These are phyloP conservation scores for Teleogryllus occipitalis DNA, from an alignment of 1,140 invertebrate species.

Conservation along the genomic window DNA sequence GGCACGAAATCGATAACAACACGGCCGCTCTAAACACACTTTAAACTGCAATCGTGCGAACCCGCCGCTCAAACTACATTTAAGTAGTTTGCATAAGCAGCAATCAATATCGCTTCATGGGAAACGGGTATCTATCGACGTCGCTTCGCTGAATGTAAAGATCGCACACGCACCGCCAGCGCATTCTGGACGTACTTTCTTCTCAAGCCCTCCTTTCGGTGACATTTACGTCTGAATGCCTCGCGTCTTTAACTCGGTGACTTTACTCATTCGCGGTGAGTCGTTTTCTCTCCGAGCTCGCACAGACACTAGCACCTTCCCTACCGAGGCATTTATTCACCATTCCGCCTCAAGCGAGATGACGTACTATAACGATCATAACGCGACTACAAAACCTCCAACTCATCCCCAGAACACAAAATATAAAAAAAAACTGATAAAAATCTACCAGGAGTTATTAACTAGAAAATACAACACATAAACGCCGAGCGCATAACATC, in stretches of 20 bases:
- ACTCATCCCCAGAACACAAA: no score
- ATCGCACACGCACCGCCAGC: background rate
- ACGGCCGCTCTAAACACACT: background rate
- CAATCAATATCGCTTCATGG: slow-evolving; percentile 1
- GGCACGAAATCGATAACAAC: background rate
- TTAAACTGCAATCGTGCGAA: background rate
- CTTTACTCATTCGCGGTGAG: background rate
- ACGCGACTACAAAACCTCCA: no score
- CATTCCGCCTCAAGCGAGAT: no score
- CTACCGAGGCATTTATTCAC: no score
- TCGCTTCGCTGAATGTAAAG: background rate
- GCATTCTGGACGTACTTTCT: background rate
- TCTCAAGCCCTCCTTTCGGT: background rate
- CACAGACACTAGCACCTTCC: no score
- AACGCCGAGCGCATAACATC: background rate
- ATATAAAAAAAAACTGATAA: no score
- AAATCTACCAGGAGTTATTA: no score
- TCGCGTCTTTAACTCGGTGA: no score
- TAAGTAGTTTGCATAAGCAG: background rate
- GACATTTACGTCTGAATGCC: background rate
- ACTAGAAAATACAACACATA: background rate
- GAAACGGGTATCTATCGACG: background rate
- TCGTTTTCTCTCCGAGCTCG: background rate
- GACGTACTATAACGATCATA: no score
- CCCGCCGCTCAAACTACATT: background rate